phyloP scores from a whole-genome alignment of 2,113 vertebrate genomes.

The Agelaius phoeniceus region DNA sequence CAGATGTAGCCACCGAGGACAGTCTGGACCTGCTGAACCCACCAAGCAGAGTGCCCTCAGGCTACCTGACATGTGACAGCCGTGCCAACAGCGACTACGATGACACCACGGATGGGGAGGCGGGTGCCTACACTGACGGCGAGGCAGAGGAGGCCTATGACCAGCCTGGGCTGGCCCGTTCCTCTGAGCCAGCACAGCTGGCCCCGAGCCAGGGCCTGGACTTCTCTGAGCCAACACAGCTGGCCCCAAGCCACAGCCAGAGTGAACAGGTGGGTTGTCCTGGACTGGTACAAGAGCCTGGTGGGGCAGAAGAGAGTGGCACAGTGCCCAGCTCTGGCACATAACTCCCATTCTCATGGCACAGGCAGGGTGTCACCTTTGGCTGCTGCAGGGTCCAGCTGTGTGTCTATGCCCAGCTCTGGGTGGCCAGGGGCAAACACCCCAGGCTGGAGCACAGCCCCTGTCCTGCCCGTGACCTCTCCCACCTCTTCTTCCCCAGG shows the following conservation, averaged over 20 bases:
- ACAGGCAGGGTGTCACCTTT: not conserved
- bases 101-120: slow-evolving; percentile 90
- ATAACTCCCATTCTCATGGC: not conserved
- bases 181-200: slow-evolving; percentile 60
- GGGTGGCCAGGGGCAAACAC: fast-evolving
- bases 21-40: slow-evolving; percentile 79
- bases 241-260: not conserved
- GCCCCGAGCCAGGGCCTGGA: not conserved
- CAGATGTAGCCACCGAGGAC: slow-evolving; percentile 77
- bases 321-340: not conserved
- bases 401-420: not conserved
- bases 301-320: not conserved
- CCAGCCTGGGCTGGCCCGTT: slow-evolving; percentile 66
- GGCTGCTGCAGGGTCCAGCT: not conserved
- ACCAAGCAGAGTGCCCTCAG: slow-evolving; percentile 60
- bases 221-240: slow-evolving; percentile 53
- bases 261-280: slow-evolving; percentile 8
- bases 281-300: not conserved
- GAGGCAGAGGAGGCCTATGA: slow-evolving; percentile 79
- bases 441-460: not conserved
- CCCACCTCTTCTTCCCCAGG: not conserved
- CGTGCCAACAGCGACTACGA: slow-evolving; percentile 88
- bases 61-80: slow-evolving; percentile 91
- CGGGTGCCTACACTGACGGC: slow-evolving; percentile 80
- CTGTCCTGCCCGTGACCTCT: not conserved